These are phyloP conservation scores for Caenorhabditis briggsae DNA, from an alignment of 1,140 invertebrate genomes.

Conservation along the genomic window DNA sequence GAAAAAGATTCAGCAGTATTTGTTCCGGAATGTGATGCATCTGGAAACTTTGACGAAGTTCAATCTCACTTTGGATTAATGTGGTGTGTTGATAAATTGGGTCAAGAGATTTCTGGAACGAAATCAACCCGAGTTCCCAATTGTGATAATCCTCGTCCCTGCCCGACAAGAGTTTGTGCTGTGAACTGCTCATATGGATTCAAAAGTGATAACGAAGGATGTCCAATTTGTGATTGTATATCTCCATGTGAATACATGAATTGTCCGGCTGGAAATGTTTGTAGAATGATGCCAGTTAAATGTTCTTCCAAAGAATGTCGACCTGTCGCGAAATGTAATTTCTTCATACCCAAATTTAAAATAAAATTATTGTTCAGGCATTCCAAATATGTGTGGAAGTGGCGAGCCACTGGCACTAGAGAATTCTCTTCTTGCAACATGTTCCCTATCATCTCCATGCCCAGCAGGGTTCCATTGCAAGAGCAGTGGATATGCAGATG, in stretches of 20 bases:
- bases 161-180: conserved; percentile 66
- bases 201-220: conserved; percentile 67
- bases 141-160: conserved; percentile 68
- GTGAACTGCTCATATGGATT: conserved; percentile 67
- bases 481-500: conserved; percentile 66
- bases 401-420: conserved; percentile 70
- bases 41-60: conserved; percentile 67
- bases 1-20: conserved; percentile 54
- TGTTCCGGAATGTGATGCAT: conserved; percentile 64
- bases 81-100: conserved; percentile 71
- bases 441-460: conserved; percentile 63
- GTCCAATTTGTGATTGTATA: conserved; percentile 67
- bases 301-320: conserved; percentile 67
- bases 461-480: conserved; percentile 73
- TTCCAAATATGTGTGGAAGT: conserved; percentile 70
- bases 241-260: conserved; percentile 65
- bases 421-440: conserved; percentile 56
- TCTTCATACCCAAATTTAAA: not conserved
- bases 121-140: conserved; percentile 66
- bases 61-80: conserved; percentile 64
- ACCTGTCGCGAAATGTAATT: conserved; percentile 69
- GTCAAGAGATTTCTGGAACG: conserved; percentile 68
- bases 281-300: conserved; percentile 59
- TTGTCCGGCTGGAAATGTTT: conserved; percentile 69
- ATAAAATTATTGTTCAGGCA: conserved; percentile 67